Percentiles rank a stretch among this genome's conserved stretches.
Evolutionary conservation across 2,888 invertebrate species (phyloP).

Genomic region (Diaperis boleti): DNA sequence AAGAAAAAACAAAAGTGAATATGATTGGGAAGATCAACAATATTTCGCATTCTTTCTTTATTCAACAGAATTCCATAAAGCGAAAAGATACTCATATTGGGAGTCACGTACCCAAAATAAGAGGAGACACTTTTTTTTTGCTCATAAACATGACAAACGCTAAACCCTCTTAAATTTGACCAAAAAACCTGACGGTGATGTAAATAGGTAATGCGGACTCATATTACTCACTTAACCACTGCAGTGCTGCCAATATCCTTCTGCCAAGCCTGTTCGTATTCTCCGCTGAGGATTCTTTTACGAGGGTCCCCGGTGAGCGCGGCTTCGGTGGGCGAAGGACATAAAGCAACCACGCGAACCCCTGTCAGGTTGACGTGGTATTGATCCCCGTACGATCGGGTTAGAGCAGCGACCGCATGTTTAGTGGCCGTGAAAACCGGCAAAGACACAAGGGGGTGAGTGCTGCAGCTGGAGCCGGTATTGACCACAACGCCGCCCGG

Average conservation of each 20-base stretch:
- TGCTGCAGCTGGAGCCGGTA: constrained; percentile 79
- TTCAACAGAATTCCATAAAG: too few species aligned
- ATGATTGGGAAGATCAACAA: too few species aligned
- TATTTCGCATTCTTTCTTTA: too few species aligned
- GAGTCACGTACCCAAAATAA: too few species aligned
- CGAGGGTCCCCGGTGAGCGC: constrained; percentile 76
- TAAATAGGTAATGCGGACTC: too few species aligned
- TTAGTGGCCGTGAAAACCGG: constrained; percentile 85
- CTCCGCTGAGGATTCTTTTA: constrained; percentile 77
- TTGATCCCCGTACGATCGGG: constrained; percentile 80
- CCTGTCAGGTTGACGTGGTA: constrained; percentile 81
- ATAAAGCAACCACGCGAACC: constrained; percentile 77
- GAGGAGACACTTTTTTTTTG: too few species aligned
- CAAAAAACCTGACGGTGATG: too few species aligned
- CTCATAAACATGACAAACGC: too few species aligned
- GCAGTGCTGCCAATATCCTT: constrained; percentile 74
- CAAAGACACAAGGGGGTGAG: constrained; percentile 77
- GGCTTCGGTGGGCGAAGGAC: constrained; percentile 78
- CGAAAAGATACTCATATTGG: too few species aligned
- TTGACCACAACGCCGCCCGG: constrained; percentile 82
- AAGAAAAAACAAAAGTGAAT: too few species aligned
- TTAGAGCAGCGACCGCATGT: constrained; percentile 80
- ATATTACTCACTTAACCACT: constrained; percentile 72
- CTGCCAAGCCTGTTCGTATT: constrained; percentile 81
- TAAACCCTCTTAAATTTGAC: too few species aligned